A percentile compares a stretch with the other conserved stretches of the same genome.
Conservation (phyloP, 2,888 invertebrate genomes). For the Pilophorus perplexus region DNA sequence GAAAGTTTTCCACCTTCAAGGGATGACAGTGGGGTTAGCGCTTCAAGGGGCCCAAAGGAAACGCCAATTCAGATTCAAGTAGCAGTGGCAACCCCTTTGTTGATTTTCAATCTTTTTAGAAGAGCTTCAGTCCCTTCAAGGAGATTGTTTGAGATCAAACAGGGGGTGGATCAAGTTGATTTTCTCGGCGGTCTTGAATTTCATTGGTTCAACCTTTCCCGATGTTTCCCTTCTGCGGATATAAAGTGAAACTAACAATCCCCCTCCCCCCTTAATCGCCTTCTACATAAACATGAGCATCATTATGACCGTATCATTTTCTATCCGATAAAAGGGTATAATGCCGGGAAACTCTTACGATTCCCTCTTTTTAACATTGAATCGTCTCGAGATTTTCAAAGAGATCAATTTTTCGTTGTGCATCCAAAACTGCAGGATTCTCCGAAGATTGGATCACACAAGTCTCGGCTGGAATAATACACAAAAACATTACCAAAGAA, state of each 20-base stretch:
- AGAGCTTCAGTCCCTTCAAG: constrained; percentile 25
- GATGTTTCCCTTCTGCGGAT: neutral
- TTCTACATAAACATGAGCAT: constrained; percentile 25
- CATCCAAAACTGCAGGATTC: no score
- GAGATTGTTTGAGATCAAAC: constrained; percentile 26
- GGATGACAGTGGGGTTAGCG: no score
- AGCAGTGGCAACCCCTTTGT: constrained; percentile 19
- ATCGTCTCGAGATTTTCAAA: no score
- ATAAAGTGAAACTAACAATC: neutral
- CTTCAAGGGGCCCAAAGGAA: neutral
- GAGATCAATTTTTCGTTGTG: neutral
- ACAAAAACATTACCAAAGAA: no score
- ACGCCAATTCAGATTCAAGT: constrained; percentile 26
- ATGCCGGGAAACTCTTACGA: no score
- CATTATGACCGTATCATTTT: no score
- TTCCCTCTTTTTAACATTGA: no score
- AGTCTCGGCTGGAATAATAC: no score
- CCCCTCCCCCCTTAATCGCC: constrained; percentile 6
- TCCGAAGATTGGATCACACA: no score
- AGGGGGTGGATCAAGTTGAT: constrained; percentile 8
- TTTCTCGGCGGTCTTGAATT: constrained; percentile 14
- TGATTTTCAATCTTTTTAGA: constrained; percentile 31
- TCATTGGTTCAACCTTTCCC: constrained; percentile 12
- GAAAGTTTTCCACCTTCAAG: no score
- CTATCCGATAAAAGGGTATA: no score